These are phyloP conservation scores for Nycteola revayana DNA, from an alignment of 2,888 invertebrate genomes.

Conservation along the genomic window DNA sequence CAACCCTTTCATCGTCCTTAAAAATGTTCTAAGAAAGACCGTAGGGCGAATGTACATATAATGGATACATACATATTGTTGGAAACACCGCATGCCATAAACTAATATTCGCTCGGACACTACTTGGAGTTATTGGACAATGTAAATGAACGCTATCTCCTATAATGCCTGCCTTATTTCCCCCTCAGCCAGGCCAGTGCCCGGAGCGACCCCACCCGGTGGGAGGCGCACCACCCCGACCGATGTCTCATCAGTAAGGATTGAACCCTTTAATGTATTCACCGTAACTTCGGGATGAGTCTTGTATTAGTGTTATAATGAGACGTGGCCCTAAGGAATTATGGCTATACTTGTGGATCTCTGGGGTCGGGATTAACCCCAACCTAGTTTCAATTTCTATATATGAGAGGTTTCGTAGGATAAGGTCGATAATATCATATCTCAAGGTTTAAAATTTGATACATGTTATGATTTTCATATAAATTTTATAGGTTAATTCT, in stretches of 20 bases:
- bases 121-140: slow-evolving; percentile 83
- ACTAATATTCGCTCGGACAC: slow-evolving; percentile 81
- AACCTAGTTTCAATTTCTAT: slow-evolving; percentile 77
- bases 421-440: slow-evolving; percentile 49
- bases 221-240: slow-evolving; percentile 60
- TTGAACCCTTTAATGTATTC: slow-evolving; percentile 83
- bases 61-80: slow-evolving; percentile 38
- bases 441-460: slow-evolving; percentile 37
- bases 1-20: slow-evolving; percentile 45
- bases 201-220: slow-evolving; percentile 59
- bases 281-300: slow-evolving; percentile 81
- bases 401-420: slow-evolving; percentile 60
- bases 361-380: slow-evolving; percentile 68
- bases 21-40: slow-evolving; percentile 41
- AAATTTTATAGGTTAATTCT: too few species aligned
- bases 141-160: slow-evolving; percentile 83
- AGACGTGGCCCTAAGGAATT: slow-evolving; percentile 81
- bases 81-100: slow-evolving; percentile 65
- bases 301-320: slow-evolving; percentile 83
- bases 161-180: slow-evolving; percentile 80
- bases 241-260: slow-evolving; percentile 82
- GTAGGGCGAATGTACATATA: slow-evolving; percentile 30
- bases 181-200: slow-evolving; percentile 67
- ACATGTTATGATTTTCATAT: background rate
- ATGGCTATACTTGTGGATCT: slow-evolving; percentile 75